Percentiles rank a stretch among this genome's conserved stretches.
Conservation (phyloP, 2,113 vertebrate genomes). For the Prinia subflava region DNA sequence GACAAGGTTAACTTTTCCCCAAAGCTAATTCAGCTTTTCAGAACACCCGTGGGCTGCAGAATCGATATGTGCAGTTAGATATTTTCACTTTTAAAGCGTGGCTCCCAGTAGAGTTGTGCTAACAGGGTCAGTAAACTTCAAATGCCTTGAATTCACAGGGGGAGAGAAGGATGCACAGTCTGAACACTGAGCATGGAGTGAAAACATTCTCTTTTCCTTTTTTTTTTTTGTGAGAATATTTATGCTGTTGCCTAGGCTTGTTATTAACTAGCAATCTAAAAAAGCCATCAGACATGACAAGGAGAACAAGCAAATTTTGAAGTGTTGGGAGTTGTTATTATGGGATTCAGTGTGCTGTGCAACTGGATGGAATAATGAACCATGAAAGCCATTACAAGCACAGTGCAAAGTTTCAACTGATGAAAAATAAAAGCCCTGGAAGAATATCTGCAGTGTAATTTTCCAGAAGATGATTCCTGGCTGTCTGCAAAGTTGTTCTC, state of each 20-base stretch:
- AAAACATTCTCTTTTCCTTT: background rate
- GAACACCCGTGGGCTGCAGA: background rate
- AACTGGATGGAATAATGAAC: background rate
- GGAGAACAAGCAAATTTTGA: background rate
- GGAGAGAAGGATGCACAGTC: background rate
- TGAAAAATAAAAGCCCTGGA: background rate
- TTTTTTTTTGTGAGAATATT: background rate
- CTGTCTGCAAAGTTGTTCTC: background rate
- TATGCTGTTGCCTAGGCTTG: background rate
- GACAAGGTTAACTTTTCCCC: background rate
- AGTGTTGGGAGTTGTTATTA: background rate
- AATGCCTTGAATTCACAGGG: background rate
- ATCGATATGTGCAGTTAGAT: background rate
- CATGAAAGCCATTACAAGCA: background rate
- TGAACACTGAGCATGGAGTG: background rate
- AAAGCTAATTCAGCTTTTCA: background rate
- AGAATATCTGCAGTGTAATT: background rate
- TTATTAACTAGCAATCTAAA: background rate
- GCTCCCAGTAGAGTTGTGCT: background rate
- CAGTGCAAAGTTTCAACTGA: background rate
- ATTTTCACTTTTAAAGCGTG: slow-evolving; percentile 21
- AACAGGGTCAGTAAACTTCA: background rate
- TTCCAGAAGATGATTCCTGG: background rate
- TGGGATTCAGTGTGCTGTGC: background rate
- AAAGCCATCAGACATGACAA: background rate